A percentile compares a stretch with the other conserved stretches of the same genome.
Conservation (phyloP, 2,113 vertebrate genomes). For the Mus musculus region DNA sequence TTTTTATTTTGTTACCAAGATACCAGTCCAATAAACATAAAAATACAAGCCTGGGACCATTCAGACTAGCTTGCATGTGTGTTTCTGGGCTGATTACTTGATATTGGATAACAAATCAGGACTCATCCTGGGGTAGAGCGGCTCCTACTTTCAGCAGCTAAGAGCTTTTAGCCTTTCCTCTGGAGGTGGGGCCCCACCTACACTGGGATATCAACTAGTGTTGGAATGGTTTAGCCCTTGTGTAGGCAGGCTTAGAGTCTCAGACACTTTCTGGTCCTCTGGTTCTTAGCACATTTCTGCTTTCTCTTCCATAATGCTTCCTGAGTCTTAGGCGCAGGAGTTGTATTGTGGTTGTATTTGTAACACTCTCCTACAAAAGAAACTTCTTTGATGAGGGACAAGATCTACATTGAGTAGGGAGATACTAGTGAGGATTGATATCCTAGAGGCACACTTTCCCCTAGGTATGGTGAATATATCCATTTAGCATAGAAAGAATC, state of each 20-base stretch:
- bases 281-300: neutral
- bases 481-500: neutral
- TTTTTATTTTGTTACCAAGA: neutral
- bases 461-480: neutral
- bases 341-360: neutral
- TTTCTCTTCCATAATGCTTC: neutral
- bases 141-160: neutral
- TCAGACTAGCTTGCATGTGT: neutral
- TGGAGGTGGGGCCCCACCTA: neutral
- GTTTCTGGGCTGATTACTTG: neutral
- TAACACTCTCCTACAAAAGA: neutral
- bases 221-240: neutral
- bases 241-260: neutral
- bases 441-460: too few relatives aligned
- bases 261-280: neutral
- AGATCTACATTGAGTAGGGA: neutral
- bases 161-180: neutral
- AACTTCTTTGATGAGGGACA: neutral
- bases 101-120: neutral
- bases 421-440: neutral
- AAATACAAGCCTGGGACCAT: neutral
- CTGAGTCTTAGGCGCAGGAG: neutral
- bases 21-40: neutral
- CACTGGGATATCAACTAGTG: neutral
- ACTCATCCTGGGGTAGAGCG: neutral